Evolutionary conservation across 2,888 invertebrate genomes (phyloP), one percentile per base, ranked within the genome.

Genomic region (Mythimna vitellina): DNA sequence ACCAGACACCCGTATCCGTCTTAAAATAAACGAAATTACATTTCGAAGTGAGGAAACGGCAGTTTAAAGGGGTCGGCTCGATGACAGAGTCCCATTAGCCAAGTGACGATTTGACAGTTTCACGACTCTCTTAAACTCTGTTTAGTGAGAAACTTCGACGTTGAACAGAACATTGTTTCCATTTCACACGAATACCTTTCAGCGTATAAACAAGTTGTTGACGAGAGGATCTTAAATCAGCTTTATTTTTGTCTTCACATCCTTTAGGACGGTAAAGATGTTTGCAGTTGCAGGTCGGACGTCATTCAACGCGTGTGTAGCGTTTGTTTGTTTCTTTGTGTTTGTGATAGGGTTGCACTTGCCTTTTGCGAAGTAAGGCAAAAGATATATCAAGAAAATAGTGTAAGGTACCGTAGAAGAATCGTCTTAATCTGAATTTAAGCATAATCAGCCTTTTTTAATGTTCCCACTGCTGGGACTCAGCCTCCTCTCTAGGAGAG

Each of bases 1-100:
- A 84, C 70, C 80, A 84, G 84, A 84, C 85, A 84, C 85, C 84
- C 86, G 84, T 86, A 88, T 87, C 87, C 86, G 84, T 88, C 86
- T 78, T 74, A 85, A 87, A 86, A 85, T 83, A 85, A 86, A 84
- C 80, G 78, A 82, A 87, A 86, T 89, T 85, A 89, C 86, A 86
- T 87, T 81, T 89, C 79, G 87, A 89, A 89, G 92, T 86, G 92
- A 91, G 94, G 95, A 95, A 94, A 93, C 89, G 91, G 87, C 90
- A 90, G 92, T 94, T 94, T 92, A 93, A 93, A 93, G 92, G 93
- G 93, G 92, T 93, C 92, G 92, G 76, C 84, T 78, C 89, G 94
- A 92, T 92, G 95, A 95, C 94, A 93, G 92, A 93, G 89, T 89
- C 92, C 93, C 93, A 96, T 96, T 95, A 95, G 90, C 85, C 86